Percentiles rank a stretch among this genome's conserved stretches.
Conservation (phyloP, 2,797 vertebrate species). For the Melanotaenia trifasciata region DNA sequence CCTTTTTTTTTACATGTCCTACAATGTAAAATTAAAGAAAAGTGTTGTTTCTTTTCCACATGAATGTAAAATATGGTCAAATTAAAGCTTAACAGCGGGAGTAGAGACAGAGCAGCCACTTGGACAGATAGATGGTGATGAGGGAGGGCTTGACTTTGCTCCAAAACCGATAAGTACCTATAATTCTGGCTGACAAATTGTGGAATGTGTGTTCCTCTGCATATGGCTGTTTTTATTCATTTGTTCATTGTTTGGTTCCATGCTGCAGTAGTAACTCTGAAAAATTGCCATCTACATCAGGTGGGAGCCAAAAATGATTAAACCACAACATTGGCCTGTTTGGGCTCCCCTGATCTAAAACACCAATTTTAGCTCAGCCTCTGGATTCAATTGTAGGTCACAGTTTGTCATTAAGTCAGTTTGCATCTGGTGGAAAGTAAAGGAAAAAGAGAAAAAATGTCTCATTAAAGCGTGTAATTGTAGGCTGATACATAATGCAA, state of each 20-base stretch:
- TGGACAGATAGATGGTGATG: constrained; percentile 73
- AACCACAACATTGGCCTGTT: constrained; percentile 40
- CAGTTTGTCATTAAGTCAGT: constrained; percentile 23
- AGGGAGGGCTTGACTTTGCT: constrained; percentile 59
- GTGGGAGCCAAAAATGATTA: constrained; percentile 46
- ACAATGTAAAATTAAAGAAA: background rate
- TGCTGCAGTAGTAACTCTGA: constrained; percentile 10
- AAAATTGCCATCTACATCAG: constrained; percentile 42
- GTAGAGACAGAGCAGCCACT: constrained; percentile 52
- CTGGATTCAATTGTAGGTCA: constrained; percentile 35
- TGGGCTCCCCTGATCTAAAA: constrained; percentile 49
- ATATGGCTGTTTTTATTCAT: constrained; percentile 13
- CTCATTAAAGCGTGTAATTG: constrained; percentile 2
- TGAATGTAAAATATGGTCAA: constrained; percentile 38
- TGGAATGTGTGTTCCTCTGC: constrained; percentile 38
- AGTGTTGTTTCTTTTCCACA: background rate
- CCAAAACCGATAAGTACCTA: constrained; percentile 66
- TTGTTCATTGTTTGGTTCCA: constrained; percentile 16
- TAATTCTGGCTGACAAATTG: constrained; percentile 41
- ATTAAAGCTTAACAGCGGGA: constrained; percentile 23
- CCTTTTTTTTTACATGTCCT: background rate
- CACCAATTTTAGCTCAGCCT: constrained; percentile 29
- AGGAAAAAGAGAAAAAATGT: constrained; percentile 13
- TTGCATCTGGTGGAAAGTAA: constrained; percentile 18
- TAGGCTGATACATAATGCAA: constrained; percentile 18